Evolutionary conservation across 2,797 vertebrate genomes (phyloP), one percentile per base, ranked within the genome.

Genomic region (Falco peregrinus): DNA sequence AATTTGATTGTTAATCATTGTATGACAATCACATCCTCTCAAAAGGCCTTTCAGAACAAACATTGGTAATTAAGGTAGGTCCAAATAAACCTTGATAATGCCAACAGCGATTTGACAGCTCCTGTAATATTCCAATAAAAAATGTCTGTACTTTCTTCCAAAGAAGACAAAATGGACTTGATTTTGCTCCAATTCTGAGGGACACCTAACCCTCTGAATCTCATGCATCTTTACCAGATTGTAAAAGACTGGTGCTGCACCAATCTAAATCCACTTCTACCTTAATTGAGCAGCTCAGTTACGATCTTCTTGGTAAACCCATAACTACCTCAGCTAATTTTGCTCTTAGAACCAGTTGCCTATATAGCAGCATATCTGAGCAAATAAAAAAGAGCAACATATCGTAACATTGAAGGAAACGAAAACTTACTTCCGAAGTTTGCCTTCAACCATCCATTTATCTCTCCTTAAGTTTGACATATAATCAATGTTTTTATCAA

Each of bases 381-480:
- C 70, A 87, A 96, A 96, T 21, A 31, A 13, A 91, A 87, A 94
- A 90, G 86, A 63, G 17, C 43, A 93, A 69, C 25, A 71, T 18
- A 60, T 19, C 37, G 13, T 70, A 87, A 48, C 76, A 94, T 41
- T 94, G 96, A 97, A 96, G 86, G 82, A 97, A 97, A 95, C 3
- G 18, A 37, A 80, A 74, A 99, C 99, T 99, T 98, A 99, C 99
- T 99, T 99, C 97, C 99, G 99, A 92, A 99, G 99, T 95, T 99
- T 99, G 95, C 99, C 99, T 98, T 99, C 99, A 39, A 99, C 98
- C 90, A 98, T 97, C 99, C 99, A 99, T 95, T 99, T 99, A 97
- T 99, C 99, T 98, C 99, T 99, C 96, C 99, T 98, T 97, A 99
- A 98, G 97, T 99, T 99, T 97, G 99, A 99, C 99, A 99, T 99